These are phyloP conservation scores for Teinopalpus imperialis DNA, from an alignment of 2,888 invertebrate genomes.

Conservation along the genomic window DNA sequence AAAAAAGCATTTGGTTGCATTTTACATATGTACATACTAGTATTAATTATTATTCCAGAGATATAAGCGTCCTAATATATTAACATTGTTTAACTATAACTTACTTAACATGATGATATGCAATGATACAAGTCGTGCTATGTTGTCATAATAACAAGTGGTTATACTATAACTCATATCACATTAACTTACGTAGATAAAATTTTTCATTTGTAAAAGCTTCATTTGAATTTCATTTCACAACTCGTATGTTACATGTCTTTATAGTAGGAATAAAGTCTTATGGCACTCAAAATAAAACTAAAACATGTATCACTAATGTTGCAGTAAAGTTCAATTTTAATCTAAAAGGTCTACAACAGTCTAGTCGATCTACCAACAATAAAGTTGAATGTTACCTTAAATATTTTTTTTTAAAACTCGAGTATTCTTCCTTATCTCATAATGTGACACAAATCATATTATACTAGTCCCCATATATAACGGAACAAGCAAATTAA, in stretches of 20 bases:
- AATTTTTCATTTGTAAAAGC: constrained; percentile 63
- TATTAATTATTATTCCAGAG: constrained; percentile 31
- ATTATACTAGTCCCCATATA: constrained; percentile 1
- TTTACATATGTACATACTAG: constrained; percentile 38
- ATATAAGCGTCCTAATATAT: constrained; percentile 49
- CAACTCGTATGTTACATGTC: constrained; percentile 72
- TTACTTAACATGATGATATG: constrained; percentile 73
- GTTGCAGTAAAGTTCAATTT: constrained; percentile 9
- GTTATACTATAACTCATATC: constrained; percentile 72
- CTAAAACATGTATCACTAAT: constrained; percentile 40
- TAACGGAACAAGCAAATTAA: constrained; percentile 6
- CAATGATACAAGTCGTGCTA: constrained; percentile 76
- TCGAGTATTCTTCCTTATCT: constrained; percentile 12
- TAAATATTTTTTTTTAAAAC: constrained; percentile 19
- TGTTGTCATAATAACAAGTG: constrained; percentile 71
- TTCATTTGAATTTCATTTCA: constrained; percentile 71
- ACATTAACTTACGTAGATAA: constrained; percentile 79
- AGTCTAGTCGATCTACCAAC: constrained; percentile 24
- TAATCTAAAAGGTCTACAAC: constrained; percentile 23
- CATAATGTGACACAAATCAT: background rate
- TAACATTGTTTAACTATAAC: constrained; percentile 39
- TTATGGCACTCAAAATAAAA: constrained; percentile 74
- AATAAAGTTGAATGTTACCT: constrained; percentile 12
- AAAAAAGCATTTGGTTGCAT: constrained; percentile 46
- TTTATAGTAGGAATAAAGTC: constrained; percentile 52